Percentiles rank a stretch among this genome's conserved stretches.
Evolutionary conservation across 2,888 invertebrate species (phyloP).

Genomic region (Pollenia griseotomentosa): DNA sequence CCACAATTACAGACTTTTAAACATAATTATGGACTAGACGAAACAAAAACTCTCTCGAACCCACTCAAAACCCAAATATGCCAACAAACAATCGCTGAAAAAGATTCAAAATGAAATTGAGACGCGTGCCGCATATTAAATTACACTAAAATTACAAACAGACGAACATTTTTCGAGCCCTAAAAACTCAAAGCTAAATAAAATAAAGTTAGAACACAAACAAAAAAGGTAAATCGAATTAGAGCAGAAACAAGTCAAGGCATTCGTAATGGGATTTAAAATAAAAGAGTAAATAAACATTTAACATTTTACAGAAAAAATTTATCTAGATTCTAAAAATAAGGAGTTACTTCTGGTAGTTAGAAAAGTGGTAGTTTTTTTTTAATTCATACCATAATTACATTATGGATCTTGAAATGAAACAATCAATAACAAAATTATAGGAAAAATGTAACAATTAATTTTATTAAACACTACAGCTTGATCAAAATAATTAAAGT

Average conservation of each 20-base stretch:
- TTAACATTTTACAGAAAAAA: slow-evolving; percentile 44
- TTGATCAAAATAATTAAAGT: slow-evolving; percentile 64
- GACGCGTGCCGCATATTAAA: slow-evolving; percentile 83
- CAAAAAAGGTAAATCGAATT: slow-evolving; percentile 44
- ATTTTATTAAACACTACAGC: slow-evolving; percentile 53
- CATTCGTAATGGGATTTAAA: slow-evolving; percentile 66
- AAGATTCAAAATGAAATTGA: slow-evolving; percentile 69
- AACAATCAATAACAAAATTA: slow-evolving; percentile 48
- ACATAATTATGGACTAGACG: slow-evolving; percentile 64
- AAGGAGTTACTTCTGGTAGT: not conserved
- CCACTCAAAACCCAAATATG: slow-evolving; percentile 44
- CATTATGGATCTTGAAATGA: slow-evolving; percentile 31
- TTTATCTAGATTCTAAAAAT: slow-evolving; percentile 50
- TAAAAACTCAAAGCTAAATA: slow-evolving; percentile 38
- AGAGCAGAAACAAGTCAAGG: slow-evolving; percentile 55
- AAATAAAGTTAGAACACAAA: slow-evolving; percentile 11
- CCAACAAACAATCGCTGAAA: slow-evolving; percentile 61
- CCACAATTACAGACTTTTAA: slow-evolving; percentile 72
- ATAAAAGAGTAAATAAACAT: slow-evolving; percentile 57
- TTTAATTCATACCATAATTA: slow-evolving; percentile 50
- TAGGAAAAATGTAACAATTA: slow-evolving; percentile 56
- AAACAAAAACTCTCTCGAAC: slow-evolving; percentile 9
- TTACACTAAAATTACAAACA: slow-evolving; percentile 77
- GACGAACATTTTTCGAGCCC: slow-evolving; percentile 51
- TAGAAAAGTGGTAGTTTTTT: slow-evolving; percentile 45